phyloP scores from a whole-genome alignment of 2,797 vertebrate species.

The Trachops cirrhosus region DNA sequence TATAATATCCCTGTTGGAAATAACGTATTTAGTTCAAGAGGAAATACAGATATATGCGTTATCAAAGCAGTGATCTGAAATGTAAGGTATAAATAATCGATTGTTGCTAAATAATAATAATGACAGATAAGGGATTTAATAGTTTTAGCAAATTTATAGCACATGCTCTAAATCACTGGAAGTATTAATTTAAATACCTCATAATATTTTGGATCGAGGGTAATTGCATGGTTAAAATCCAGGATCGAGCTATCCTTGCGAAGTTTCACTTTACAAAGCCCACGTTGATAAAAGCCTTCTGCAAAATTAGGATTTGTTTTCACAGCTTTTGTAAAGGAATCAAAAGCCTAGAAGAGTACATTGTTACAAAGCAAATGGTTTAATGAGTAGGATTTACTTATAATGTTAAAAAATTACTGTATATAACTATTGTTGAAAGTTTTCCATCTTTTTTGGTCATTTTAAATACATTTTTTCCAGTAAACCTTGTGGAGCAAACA shows the following conservation, averaged over 20 bases:
- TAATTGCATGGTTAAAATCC: slow-evolving; percentile 85
- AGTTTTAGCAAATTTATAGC: slow-evolving; percentile 15
- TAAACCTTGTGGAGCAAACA: background rate
- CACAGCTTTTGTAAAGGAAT: slow-evolving; percentile 82
- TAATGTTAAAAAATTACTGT: background rate
- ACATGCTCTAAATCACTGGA: slow-evolving; percentile 15
- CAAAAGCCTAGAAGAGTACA: slow-evolving; percentile 79
- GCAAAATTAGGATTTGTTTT: slow-evolving; percentile 79
- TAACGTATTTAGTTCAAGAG: slow-evolving; percentile 7
- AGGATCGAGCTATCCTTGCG: slow-evolving; percentile 76
- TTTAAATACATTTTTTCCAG: slow-evolving; percentile 28
- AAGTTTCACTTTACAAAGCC: slow-evolving; percentile 84
- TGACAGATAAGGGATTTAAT: background rate
- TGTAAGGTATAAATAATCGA: background rate
- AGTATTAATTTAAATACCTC: slow-evolving; percentile 80
- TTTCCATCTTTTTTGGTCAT: slow-evolving; percentile 19
- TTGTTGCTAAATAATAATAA: background rate
- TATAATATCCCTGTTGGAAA: background rate
- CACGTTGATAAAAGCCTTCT: slow-evolving; percentile 85
- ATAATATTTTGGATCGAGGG: slow-evolving; percentile 83
- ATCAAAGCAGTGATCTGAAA: slow-evolving; percentile 40
- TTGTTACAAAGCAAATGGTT: background rate
- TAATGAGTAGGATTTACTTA: slow-evolving; percentile 8
- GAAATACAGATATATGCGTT: background rate
- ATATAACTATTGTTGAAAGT: background rate